A percentile compares a stretch with the other conserved stretches of the same genome.
phyloP scores from a whole-genome alignment of 2,888 invertebrate species.

The Caenorhabditis afra region DNA sequence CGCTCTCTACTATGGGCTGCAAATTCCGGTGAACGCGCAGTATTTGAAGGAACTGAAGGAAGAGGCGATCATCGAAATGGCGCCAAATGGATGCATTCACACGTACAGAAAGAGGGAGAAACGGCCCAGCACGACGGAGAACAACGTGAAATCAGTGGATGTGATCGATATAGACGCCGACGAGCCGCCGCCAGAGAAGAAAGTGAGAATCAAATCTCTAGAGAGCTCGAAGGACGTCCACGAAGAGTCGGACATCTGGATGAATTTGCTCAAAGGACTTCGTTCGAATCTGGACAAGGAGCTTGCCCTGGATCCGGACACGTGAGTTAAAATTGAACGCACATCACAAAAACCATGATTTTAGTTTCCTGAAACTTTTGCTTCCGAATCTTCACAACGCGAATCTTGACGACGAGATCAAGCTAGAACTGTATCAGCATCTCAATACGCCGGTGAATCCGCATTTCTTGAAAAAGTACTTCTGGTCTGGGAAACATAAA shows the following conservation, averaged over 20 bases:
- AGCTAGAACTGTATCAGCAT: too few relatives aligned
- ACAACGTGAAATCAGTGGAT: neutral
- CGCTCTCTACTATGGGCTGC: neutral
- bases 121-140: neutral
- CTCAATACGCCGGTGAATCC: too few relatives aligned
- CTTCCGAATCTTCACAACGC: too few relatives aligned
- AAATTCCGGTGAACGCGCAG: neutral
- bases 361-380: neutral
- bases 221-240: neutral
- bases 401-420: too few relatives aligned
- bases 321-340: neutral
- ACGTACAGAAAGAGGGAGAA: neutral
- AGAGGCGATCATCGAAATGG: neutral
- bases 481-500: too few relatives aligned
- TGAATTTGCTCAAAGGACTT: neutral
- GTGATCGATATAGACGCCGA: neutral
- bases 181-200: neutral
- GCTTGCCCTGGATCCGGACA: too few relatives aligned
- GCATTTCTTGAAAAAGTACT: too few relatives aligned
- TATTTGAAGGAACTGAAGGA: neutral
- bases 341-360: neutral
- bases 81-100: neutral
- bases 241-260: conserved; percentile 7
- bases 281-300: neutral
- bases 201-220: neutral